Evolutionary conservation across 92 coral and sea anemone genomes (phyloP), one percentile per base, ranked within the genome.

Genomic region (Epizoanthus stellaris): DNA sequence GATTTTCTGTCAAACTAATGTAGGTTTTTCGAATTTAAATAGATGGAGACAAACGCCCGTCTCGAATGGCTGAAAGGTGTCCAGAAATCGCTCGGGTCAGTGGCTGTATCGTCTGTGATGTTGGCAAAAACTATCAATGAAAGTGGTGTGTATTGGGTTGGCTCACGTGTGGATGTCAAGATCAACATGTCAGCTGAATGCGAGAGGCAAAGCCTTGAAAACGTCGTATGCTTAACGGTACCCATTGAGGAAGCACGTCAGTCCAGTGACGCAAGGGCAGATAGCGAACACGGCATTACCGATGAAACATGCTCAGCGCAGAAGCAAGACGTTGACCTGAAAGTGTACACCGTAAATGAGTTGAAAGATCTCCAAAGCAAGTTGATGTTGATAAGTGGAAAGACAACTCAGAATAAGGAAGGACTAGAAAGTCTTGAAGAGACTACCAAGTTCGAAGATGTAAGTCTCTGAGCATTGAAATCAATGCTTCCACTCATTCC

Each of bases 351-450:
- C 11, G 47, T 84, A 57, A 89, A 91, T 49, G 94, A 91, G 49
- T 56, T 91, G 75, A 91, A 91, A 84, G 94, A 91, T 62, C 86
- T 90, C 16, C 93, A 90, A 68, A 90, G 93, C 65, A 90, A 90
- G 73, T 65, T 90, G 53, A 88, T 91, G 91, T 75, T 91, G 87
- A 91, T 91, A 77, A 91, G 91, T 3, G 94, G 89, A 0, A 91
- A 88, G 52, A 73, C 79, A 13, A 61, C 75, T 8, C 70, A 65
- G 70, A 65, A 65, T 11, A 65, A 65, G 38, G 70, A 65, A 20
- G 25, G 70, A 20, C 25, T 65, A 20, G 88, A 85, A 21, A 75
- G 90, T 1, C 86, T 80, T 67, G 94, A 91, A 23, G 92, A 91
- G 66, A 87, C 88, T 16, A 87, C 88, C n/a, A 63, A 69, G 15